Percentiles rank a stretch among this genome's conserved stretches.
phyloP scores from a whole-genome alignment of 1,140 invertebrate species.

The Streblospio benedicti region DNA sequence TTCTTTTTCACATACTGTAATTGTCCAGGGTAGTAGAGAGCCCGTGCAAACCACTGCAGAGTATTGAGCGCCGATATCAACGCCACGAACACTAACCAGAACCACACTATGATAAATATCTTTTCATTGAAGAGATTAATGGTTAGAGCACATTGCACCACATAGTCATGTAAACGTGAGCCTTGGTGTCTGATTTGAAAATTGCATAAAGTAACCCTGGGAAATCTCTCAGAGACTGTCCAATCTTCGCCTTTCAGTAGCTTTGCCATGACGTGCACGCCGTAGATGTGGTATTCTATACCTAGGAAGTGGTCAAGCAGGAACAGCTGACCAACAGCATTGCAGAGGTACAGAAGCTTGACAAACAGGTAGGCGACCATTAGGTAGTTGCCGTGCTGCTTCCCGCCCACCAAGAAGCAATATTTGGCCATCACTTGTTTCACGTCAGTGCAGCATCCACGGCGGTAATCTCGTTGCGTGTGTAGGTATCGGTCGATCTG shows the following conservation, averaged over 20 bases:
- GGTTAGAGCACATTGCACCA: slow-evolving; percentile 52
- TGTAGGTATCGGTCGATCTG: slow-evolving; percentile 45
- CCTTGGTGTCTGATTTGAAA: slow-evolving; percentile 51
- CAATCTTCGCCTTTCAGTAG: slow-evolving; percentile 47
- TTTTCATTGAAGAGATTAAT: slow-evolving; percentile 55
- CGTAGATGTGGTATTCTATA: slow-evolving; percentile 49
- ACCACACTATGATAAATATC: slow-evolving; percentile 54
- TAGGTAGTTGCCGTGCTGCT: slow-evolving; percentile 50
- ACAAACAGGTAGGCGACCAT: slow-evolving; percentile 49
- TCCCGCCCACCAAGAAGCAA: slow-evolving; percentile 41
- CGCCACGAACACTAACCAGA: slow-evolving; percentile 52
- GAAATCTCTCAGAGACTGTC: slow-evolving; percentile 47
- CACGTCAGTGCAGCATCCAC: slow-evolving; percentile 36
- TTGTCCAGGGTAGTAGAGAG: slow-evolving; percentile 15
- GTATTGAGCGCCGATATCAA: slow-evolving; percentile 43
- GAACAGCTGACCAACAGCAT: slow-evolving; percentile 52
- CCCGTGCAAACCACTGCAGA: not conserved
- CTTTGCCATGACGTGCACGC: slow-evolving; percentile 49
- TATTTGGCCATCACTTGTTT: slow-evolving; percentile 39
- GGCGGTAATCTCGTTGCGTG: slow-evolving; percentile 39
- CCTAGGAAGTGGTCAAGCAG: slow-evolving; percentile 51
- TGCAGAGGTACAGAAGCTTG: slow-evolving; percentile 50
- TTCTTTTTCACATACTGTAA: slow-evolving; percentile 16
- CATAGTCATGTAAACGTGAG: slow-evolving; percentile 49
- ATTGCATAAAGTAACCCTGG: slow-evolving; percentile 52